phyloP scores from a whole-genome alignment of 2,797 vertebrate species.

The Falco peregrinus region DNA sequence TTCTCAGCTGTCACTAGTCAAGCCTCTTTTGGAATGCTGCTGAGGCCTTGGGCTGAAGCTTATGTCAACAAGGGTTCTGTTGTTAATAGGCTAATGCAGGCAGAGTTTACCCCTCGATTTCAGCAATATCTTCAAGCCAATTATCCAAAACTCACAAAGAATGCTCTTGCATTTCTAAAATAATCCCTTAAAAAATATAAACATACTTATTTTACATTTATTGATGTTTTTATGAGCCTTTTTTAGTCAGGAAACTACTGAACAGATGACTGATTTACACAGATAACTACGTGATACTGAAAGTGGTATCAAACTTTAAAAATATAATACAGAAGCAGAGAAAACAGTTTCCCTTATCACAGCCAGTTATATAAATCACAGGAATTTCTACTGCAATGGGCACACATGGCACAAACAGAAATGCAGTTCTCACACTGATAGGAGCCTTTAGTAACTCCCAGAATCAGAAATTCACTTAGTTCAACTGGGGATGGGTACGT shows the following conservation, averaged over 20 bases:
- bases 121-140: background rate
- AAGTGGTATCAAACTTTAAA: background rate
- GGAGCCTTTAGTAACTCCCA: background rate
- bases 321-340: background rate
- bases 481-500: background rate
- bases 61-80: background rate
- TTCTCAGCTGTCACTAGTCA: background rate
- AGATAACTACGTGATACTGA: background rate
- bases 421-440: background rate
- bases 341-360: background rate
- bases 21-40: background rate
- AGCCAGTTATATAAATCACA: background rate
- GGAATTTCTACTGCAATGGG: background rate
- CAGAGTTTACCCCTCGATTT: background rate
- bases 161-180: background rate
- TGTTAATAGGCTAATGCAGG: background rate
- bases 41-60: background rate
- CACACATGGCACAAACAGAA: background rate
- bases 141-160: background rate
- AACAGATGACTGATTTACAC: background rate
- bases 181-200: background rate
- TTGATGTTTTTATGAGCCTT: background rate
- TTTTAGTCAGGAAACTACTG: background rate
- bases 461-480: background rate
- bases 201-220: background rate